Evolutionary conservation across 2,113 vertebrate genomes (phyloP).

Genomic region (Labeo rohita): DNA sequence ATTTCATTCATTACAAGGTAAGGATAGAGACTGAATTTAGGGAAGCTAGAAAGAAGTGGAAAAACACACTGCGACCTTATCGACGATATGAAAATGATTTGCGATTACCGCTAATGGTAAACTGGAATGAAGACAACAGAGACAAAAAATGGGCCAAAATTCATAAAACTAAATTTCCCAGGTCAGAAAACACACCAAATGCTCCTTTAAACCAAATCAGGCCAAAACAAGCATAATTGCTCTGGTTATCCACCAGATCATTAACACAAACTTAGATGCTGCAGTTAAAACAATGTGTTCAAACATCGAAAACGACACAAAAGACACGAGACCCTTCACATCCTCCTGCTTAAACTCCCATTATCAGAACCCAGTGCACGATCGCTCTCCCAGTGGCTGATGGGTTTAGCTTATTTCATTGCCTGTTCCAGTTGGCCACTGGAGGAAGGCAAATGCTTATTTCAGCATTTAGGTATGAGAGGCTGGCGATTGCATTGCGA

Average conservation of each 20-base stretch:
- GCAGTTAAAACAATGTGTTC: neutral
- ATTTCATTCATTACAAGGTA: neutral
- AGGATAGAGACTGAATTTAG: neutral
- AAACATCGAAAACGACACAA: neutral
- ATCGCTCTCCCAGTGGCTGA: constrained; percentile 9
- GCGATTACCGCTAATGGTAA: neutral
- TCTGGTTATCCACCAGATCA: neutral
- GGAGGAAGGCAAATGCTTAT: constrained; percentile 70
- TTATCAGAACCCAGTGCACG: constrained; percentile 10
- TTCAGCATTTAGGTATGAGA: constrained; percentile 73
- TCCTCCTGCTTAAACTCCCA: neutral
- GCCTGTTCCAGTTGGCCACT: constrained; percentile 65
- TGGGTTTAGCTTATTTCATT: constrained; percentile 35
- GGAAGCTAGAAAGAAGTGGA: neutral
- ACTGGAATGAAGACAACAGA: neutral
- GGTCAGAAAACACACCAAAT: neutral
- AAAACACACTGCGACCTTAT: neutral
- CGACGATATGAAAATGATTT: neutral
- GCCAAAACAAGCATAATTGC: neutral
- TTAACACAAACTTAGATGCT: neutral
- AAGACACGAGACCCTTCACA: neutral
- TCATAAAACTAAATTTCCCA: neutral
- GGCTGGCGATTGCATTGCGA: constrained; percentile 67
- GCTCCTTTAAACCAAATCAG: neutral
- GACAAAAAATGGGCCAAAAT: neutral